phyloP scores from a whole-genome alignment of 1,140 invertebrate species.

The Adelges cooleyi region DNA sequence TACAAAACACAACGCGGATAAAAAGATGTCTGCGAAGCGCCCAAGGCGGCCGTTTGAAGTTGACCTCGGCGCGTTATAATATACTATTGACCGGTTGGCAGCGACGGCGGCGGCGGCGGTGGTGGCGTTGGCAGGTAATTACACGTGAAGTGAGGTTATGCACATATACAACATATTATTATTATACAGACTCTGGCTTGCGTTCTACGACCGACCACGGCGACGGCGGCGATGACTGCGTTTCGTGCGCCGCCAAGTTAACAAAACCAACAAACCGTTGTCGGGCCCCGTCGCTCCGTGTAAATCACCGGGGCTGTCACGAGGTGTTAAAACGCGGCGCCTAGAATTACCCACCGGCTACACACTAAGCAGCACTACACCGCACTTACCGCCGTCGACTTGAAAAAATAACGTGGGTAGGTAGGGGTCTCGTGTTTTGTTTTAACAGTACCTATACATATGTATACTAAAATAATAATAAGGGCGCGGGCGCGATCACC shows the following conservation, averaged over 20 bases:
- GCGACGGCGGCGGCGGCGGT: background rate
- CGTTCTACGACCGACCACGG: no score
- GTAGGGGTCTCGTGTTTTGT: no score
- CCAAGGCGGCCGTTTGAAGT: background rate
- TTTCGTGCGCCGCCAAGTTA: background rate
- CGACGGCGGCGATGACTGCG: no score
- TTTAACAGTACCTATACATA: no score
- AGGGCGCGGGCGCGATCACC: no score
- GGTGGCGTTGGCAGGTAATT: no score
- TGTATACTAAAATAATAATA: no score
- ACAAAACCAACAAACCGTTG: no score
- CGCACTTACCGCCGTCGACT: background rate
- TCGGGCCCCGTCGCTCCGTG: no score
- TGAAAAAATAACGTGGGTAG: background rate
- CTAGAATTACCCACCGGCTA: background rate
- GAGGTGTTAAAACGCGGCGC: background rate
- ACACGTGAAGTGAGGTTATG: constrained; percentile 20
- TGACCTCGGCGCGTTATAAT: constrained; percentile 19
- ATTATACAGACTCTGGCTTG: no score
- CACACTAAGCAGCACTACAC: background rate
- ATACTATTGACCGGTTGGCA: constrained; percentile 23
- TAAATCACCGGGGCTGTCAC: background rate
- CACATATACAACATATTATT: background rate
- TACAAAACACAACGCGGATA: no score
- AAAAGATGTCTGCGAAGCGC: background rate